A percentile compares a stretch with the other conserved stretches of the same genome.
Conservation (phyloP, 2,888 invertebrate genomes). For the Ferdinandea cuprea region DNA sequence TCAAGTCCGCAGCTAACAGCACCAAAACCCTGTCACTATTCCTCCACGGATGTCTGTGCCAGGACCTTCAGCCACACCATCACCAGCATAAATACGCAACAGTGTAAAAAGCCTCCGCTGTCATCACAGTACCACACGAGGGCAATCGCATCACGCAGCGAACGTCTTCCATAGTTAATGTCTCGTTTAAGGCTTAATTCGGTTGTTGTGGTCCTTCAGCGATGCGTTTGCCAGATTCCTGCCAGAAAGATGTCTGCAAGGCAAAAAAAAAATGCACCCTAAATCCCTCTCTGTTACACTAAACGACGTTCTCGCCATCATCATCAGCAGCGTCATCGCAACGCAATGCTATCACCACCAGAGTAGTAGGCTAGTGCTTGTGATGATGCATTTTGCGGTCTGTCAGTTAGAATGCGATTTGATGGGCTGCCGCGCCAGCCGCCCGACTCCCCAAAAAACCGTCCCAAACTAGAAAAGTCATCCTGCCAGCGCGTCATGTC, state of each 20-base stretch:
- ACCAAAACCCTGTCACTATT: neutral
- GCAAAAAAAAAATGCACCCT: too few relatives aligned
- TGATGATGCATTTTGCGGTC: constrained; percentile 83
- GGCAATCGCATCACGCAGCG: constrained; percentile 45
- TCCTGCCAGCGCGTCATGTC: constrained; percentile 57
- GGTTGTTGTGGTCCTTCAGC: constrained; percentile 66
- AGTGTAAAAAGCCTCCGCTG: constrained; percentile 26
- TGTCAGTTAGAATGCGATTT: constrained; percentile 82
- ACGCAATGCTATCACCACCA: constrained; percentile 14
- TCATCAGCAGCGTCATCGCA: constrained; percentile 3
- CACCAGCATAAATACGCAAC: neutral
- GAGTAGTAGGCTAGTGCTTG: constrained; percentile 79
- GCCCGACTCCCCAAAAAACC: constrained; percentile 78
- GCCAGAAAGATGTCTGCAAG: constrained; percentile 49
- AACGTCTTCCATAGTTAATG: constrained; percentile 73
- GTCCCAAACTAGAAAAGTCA: constrained; percentile 79
- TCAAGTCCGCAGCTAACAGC: neutral
- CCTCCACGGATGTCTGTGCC: neutral
- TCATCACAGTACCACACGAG: constrained; percentile 61
- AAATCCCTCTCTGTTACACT: constrained; percentile 42
- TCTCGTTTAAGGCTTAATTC: constrained; percentile 67
- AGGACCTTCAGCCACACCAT: neutral
- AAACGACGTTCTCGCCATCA: constrained; percentile 41
- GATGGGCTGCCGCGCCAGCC: too few relatives aligned
- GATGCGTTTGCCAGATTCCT: constrained; percentile 54